Conservation (phyloP, 37 sponge, comb jelly and placozoan genomes). For the Lycopodina hypogea region DNA sequence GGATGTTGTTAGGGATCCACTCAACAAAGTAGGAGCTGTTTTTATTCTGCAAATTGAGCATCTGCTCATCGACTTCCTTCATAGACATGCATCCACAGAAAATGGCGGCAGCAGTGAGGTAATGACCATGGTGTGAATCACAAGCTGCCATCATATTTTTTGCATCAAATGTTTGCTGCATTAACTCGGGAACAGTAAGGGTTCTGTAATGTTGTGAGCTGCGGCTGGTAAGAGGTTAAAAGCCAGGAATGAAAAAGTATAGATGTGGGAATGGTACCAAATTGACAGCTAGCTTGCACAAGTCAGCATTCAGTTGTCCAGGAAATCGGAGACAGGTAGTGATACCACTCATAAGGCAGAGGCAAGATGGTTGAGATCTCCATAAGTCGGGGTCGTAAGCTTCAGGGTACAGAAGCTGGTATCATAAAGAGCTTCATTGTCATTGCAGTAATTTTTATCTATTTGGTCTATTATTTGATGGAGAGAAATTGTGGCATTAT, state of each 20-base stretch:
- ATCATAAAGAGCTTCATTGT: slow-evolving; percentile 99
- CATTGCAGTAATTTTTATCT: slow-evolving; percentile 96
- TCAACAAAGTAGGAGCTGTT: slow-evolving; percentile 99
- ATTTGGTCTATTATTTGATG: slow-evolving; percentile 99
- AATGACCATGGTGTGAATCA: slow-evolving; percentile 98
- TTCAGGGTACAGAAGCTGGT: slow-evolving; percentile 99
- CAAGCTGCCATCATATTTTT: slow-evolving; percentile 99
- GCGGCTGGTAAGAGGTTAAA: slow-evolving; percentile 99
- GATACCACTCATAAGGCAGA: slow-evolving; percentile 94
- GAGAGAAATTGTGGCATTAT: slow-evolving; percentile 94
- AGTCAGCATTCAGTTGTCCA: too few species aligned
- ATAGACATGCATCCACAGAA: slow-evolving; percentile 99
- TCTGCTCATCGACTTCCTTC: slow-evolving; percentile 99
- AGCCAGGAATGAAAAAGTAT: slow-evolving; percentile 99
- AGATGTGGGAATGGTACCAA: slow-evolving; percentile 99
- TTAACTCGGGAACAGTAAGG: slow-evolving; percentile 98
- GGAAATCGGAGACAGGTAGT: slow-evolving; percentile 96
- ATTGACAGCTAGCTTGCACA: slow-evolving; percentile 94
- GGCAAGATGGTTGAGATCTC: slow-evolving; percentile 96
- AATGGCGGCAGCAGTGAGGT: slow-evolving; percentile 99
- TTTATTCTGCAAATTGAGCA: slow-evolving; percentile 99
- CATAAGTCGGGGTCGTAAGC: slow-evolving; percentile 99
- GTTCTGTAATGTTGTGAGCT: slow-evolving; percentile 99
- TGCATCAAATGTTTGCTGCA: too few species aligned
- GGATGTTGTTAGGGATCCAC: slow-evolving; percentile 99